Conservation (phyloP, 2,888 invertebrate species). For the Erpobdella octoculata region DNA sequence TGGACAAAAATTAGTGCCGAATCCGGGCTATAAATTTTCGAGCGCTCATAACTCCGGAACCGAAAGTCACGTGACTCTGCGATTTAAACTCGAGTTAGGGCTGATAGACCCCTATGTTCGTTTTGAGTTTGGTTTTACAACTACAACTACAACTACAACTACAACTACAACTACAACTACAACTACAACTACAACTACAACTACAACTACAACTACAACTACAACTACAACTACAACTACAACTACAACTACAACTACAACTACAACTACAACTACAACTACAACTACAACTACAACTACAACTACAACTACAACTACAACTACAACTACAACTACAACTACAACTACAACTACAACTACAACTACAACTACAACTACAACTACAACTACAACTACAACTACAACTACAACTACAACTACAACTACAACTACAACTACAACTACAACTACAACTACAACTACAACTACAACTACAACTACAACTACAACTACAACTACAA, state of each 20-base stretch:
- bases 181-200: not conserved
- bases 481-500: not conserved
- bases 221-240: not conserved
- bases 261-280: not conserved
- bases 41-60: too few species aligned
- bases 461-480: slow-evolving; percentile 1
- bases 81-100: too few species aligned
- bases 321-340: not conserved
- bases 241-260: not conserved
- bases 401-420: not conserved
- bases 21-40: too few species aligned
- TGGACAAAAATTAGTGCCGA: too few species aligned
- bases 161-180: not conserved
- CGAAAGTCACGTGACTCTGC: too few species aligned
- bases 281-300: not conserved
- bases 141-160: not conserved
- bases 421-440: not conserved
- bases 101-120: too few species aligned
- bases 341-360: not conserved
- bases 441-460: not conserved
- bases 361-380: not conserved
- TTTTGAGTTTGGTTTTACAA: too few species aligned
- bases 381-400: not conserved
- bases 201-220: too few species aligned
- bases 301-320: not conserved